Percentiles rank a stretch among this genome's conserved stretches.
Evolutionary conservation across 2,888 invertebrate genomes (phyloP).

Genomic region (Trachelus stipa): DNA sequence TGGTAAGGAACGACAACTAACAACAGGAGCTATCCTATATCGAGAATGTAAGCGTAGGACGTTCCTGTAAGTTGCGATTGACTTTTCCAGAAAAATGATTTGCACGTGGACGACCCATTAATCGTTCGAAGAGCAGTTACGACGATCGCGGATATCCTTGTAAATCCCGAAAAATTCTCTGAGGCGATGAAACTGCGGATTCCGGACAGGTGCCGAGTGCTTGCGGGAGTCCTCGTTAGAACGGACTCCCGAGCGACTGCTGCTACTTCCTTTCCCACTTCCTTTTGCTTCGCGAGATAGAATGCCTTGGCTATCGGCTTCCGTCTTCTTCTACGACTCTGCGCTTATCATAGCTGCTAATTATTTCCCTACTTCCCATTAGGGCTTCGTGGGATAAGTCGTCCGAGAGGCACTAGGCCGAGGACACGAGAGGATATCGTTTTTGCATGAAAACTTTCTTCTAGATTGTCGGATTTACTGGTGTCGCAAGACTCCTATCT

Average conservation of each 20-base stretch:
- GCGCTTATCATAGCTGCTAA: no score
- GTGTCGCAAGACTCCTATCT: conserved; percentile 54
- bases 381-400: no score
- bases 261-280: neutral
- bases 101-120: conserved; percentile 56
- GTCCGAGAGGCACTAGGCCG: no score
- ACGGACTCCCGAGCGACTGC: neutral
- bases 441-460: neutral
- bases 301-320: neutral
- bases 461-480: conserved; percentile 61
- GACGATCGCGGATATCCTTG: conserved; percentile 65
- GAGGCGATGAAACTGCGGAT: conserved; percentile 64
- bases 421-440: no score
- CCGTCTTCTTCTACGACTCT: neutral
- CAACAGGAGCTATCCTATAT: no score
- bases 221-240: neutral
- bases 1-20: conserved; percentile 29
- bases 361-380: no score
- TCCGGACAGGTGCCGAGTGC: conserved; percentile 55
- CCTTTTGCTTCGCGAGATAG: conserved; percentile 10
- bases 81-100: conserved; percentile 59
- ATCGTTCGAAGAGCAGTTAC: conserved; percentile 63
- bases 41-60: no score
- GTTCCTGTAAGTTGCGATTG: conserved; percentile 33
- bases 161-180: conserved; percentile 66